Percentiles rank a stretch among this genome's conserved stretches.
These are phyloP conservation scores for Ceriagrion tenellum DNA, from an alignment of 2,888 invertebrate species.

Conservation along the genomic window DNA sequence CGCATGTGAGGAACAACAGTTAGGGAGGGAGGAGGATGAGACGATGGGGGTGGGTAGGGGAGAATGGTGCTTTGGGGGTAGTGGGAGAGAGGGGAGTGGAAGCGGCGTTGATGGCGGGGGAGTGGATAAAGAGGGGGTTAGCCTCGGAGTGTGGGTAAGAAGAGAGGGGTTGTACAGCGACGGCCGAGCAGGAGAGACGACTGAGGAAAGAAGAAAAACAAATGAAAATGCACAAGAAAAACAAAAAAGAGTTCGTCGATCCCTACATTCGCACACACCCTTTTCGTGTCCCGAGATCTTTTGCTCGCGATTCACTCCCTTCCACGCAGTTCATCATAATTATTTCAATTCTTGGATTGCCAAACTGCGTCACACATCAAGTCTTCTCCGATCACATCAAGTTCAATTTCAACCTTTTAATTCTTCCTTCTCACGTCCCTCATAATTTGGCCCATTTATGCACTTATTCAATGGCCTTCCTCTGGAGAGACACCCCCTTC, in stretches of 20 bases:
- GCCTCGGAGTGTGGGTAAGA: not conserved
- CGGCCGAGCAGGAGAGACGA: not conserved
- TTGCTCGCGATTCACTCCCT: not conserved
- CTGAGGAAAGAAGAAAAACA: not conserved
- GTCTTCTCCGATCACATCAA: no score
- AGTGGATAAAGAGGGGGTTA: not conserved
- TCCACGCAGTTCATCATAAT: not conserved
- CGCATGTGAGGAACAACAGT: constrained; percentile 7
- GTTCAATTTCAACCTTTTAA: no score
- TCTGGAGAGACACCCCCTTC: no score
- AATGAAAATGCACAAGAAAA: not conserved
- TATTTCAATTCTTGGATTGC: no score
- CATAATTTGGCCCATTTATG: no score
- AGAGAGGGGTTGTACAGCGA: not conserved
- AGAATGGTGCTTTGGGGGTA: no score
- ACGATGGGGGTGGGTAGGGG: not conserved
- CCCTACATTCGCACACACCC: not conserved
- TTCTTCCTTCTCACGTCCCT: no score
- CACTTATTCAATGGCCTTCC: no score
- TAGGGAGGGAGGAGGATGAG: not conserved
- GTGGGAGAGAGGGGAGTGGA: not conserved
- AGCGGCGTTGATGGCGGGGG: constrained; percentile 3
- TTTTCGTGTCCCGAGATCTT: constrained; percentile 4
- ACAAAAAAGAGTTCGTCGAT: not conserved
- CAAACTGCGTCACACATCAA: no score